Conservation (phyloP, 2,797 vertebrate species). For the Sebastes vulpes region DNA sequence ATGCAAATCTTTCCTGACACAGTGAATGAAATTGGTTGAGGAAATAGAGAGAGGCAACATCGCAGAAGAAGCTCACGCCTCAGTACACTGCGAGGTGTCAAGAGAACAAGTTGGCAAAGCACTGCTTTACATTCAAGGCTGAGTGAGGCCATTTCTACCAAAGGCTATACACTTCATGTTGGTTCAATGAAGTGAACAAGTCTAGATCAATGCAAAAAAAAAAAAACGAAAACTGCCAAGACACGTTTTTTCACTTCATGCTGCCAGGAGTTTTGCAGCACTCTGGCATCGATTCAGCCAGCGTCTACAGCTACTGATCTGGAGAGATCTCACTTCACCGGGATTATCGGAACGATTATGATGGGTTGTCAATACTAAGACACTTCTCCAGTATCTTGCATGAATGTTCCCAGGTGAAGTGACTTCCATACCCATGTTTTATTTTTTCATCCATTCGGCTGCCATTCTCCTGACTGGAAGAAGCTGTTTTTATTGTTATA, state of each 20-base stretch:
- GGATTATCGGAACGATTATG: conserved; percentile 7
- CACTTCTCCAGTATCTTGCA: neutral
- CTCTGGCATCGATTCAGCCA: conserved; percentile 12
- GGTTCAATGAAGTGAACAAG: conserved; percentile 65
- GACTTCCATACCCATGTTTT: neutral
- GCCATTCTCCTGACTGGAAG: neutral
- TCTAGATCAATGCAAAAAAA: conserved; percentile 43
- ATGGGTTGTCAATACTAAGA: neutral
- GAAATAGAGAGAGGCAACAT: conserved; percentile 37
- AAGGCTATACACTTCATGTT: conserved; percentile 65
- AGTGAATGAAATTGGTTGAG: conserved; percentile 32
- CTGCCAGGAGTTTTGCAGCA: conserved; percentile 7
- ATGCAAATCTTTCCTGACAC: conserved; percentile 43
- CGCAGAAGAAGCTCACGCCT: conserved; percentile 48
- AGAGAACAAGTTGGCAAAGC: conserved; percentile 39
- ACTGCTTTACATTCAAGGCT: conserved; percentile 67
- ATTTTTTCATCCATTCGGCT: neutral
- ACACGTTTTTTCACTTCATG: neutral
- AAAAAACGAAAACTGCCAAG: conserved; percentile 6
- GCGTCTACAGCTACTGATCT: neutral
- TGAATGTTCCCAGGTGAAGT: neutral
- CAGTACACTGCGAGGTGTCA: conserved; percentile 41
- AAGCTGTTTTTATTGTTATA: neutral
- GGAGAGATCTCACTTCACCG: neutral
- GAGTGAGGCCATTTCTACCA: conserved; percentile 48